Percentiles rank a stretch among this genome's conserved stretches.
Conservation (phyloP, 2,888 invertebrate species). For the Pollenia labialis region DNA sequence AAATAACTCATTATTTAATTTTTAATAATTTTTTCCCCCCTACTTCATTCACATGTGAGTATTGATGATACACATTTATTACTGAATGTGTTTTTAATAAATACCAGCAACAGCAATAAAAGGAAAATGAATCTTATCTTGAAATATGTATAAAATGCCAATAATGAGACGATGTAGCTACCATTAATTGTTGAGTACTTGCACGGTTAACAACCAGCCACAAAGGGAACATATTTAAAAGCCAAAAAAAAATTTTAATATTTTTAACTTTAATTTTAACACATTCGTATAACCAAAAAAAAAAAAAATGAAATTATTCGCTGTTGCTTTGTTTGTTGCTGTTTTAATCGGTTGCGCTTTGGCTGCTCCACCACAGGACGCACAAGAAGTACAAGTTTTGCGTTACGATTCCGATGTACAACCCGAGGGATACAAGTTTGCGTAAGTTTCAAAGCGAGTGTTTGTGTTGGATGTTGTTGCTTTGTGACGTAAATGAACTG, state of each 20-base stretch:
- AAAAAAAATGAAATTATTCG: slow-evolving; percentile 77
- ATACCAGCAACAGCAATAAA: slow-evolving; percentile 37
- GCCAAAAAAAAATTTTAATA: slow-evolving; percentile 15
- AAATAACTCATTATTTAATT: not conserved
- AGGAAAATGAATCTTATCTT: slow-evolving; percentile 52
- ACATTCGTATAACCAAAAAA: slow-evolving; percentile 28
- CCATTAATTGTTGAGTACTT: slow-evolving; percentile 78
- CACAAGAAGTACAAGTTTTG: slow-evolving; percentile 86
- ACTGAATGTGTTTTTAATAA: slow-evolving; percentile 28
- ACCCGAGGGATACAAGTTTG: slow-evolving; percentile 82
- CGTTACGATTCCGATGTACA: slow-evolving; percentile 86
- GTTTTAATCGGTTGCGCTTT: slow-evolving; percentile 78
- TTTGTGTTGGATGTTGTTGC: not conserved
- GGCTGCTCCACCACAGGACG: slow-evolving; percentile 79
- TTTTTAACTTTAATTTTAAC: slow-evolving; percentile 22
- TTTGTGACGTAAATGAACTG: slow-evolving; percentile 4
- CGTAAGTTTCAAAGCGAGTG: slow-evolving; percentile 76
- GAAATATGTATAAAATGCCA: slow-evolving; percentile 76
- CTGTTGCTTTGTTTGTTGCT: slow-evolving; percentile 77
- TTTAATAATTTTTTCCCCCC: slow-evolving; percentile 11
- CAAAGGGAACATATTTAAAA: slow-evolving; percentile 22
- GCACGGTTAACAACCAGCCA: slow-evolving; percentile 65
- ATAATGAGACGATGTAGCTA: slow-evolving; percentile 75
- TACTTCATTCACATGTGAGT: not conserved
- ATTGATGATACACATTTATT: slow-evolving; percentile 19